A percentile compares a stretch with the other conserved stretches of the same genome.
These are phyloP conservation scores for Zoanthus sansibaricus DNA, from an alignment of 92 coral and sea anemone genomes.

Conservation along the genomic window DNA sequence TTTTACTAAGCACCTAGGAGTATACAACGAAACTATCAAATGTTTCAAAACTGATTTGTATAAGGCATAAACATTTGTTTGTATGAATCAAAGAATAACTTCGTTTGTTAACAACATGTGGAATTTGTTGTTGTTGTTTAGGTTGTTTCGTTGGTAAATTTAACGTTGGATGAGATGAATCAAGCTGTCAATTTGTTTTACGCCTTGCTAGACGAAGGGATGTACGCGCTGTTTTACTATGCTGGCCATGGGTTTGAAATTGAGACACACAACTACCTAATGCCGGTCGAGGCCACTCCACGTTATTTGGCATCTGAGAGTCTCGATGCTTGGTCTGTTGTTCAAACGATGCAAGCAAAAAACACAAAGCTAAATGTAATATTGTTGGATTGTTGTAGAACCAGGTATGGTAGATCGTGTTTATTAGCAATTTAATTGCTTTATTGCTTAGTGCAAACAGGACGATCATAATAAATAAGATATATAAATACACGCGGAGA, in stretches of 20 bases:
- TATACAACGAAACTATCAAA: too few relatives aligned
- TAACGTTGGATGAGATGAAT: slow-evolving; percentile 87
- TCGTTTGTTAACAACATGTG: too few relatives aligned
- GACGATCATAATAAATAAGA: too few relatives aligned
- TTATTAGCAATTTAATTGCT: too few relatives aligned
- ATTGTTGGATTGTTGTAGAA: slow-evolving; percentile 94
- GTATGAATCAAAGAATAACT: too few relatives aligned
- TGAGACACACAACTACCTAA: slow-evolving; percentile 79
- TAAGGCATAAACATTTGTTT: too few relatives aligned
- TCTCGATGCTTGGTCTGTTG: slow-evolving; percentile 79
- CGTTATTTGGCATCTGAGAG: slow-evolving; percentile 65
- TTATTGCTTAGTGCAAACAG: too few relatives aligned
- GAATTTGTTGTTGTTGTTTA: slow-evolving; percentile 18
- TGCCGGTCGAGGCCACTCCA: slow-evolving; percentile 90
- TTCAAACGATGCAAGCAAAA: slow-evolving; percentile 80
- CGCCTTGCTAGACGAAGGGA: slow-evolving; percentile 77
- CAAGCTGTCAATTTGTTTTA: slow-evolving; percentile 77
- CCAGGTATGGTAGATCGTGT: slow-evolving; percentile 55
- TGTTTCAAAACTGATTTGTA: too few relatives aligned
- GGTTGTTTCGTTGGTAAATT: slow-evolving; percentile 94
- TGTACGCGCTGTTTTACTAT: slow-evolving; percentile 93
- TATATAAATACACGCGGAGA: too few relatives aligned
- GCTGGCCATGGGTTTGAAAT: slow-evolving; percentile 97
- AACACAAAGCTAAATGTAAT: slow-evolving; percentile 83
- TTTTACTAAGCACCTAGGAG: too few relatives aligned